Evolutionary conservation across 2,888 invertebrate genomes (phyloP).

Genomic region (Heliconius ethilla): DNA sequence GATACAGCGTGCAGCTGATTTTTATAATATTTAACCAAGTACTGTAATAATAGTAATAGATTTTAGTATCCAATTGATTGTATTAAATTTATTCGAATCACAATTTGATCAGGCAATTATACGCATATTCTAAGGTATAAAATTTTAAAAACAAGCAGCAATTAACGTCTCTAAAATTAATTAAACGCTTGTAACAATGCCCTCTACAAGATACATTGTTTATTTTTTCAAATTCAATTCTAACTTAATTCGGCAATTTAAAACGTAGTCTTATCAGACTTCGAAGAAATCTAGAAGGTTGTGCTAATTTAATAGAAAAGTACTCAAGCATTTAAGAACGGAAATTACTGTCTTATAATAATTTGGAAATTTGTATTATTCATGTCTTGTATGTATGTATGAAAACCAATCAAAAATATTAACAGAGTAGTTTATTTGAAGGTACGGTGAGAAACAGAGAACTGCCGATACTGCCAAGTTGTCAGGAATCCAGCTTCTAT

Average conservation of each 20-base stretch:
- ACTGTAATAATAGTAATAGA: no score
- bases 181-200: conserved; percentile 35
- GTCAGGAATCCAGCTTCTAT: conserved; percentile 89
- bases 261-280: conserved; percentile 6
- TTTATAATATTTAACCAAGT: no score
- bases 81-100: neutral
- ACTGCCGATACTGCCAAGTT: conserved; percentile 86
- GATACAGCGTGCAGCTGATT: no score
- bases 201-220: conserved; percentile 28
- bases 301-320: neutral
- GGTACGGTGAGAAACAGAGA: conserved; percentile 93
- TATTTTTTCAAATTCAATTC: conserved; percentile 21
- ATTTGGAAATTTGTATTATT: neutral
- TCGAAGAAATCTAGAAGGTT: conserved; percentile 16
- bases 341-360: neutral
- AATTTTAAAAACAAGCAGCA: conserved; percentile 15
- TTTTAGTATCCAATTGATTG: neutral
- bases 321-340: neutral
- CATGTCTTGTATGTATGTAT: neutral
- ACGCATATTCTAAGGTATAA: neutral
- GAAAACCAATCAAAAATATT: conserved; percentile 13
- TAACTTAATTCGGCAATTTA: conserved; percentile 22
- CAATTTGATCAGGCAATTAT: conserved; percentile 20
- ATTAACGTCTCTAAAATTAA: conserved; percentile 33
- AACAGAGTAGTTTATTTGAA: conserved; percentile 55